Base-by-base conservation (phyloP, 2,888 invertebrate species). In the Diaphora mendica region DNA sequence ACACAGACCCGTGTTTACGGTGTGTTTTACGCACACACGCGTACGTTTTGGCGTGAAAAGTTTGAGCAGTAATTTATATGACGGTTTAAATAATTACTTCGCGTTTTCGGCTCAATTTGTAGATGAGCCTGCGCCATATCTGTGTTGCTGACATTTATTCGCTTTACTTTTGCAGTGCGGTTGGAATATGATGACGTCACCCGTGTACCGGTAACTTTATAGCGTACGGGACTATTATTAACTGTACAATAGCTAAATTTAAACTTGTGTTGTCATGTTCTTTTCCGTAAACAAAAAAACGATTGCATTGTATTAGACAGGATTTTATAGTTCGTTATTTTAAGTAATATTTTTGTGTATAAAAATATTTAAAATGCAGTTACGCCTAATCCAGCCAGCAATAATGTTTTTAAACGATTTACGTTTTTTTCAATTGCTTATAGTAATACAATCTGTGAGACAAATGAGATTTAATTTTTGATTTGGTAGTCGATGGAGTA, bases 21-120 rank as follows among this genome's bases (percentile, higher is more conserved):
- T 74, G 76, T 79, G 79, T 79, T 79, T 78, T 83, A 90, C 91
- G 77, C 93, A 90, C 92, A 91, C 93, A 86, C 44, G 48, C 77
- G 48, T n/a, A 78, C 67, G 75, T 66, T 75, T 82, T 85, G 89
- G 92, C 92, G 93, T 94, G 95, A 95, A 95, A 95, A 95, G 95
- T 95, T 93, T 93, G 91, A 93, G 92, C 93, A 90, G 95, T 95
- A 95, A 95, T 95, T 95, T 95, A 95, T 95, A 95, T 94, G 95
- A 95, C 94, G 95, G 94, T 95, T 95, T 95, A 95, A 95, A 95
- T 95, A 95, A 95, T 95, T 95, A 95, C 95, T 92, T 87, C 91
- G 91, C 94, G 94, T 95, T 95, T 95, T 95, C 94, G 91, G 94
- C 94, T 94, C 95, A 94, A 95, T 95, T 95, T 95, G 95, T 93